phyloP scores from a whole-genome alignment of 1,140 invertebrate genomes.

The Phenacoccus solenopsis region DNA sequence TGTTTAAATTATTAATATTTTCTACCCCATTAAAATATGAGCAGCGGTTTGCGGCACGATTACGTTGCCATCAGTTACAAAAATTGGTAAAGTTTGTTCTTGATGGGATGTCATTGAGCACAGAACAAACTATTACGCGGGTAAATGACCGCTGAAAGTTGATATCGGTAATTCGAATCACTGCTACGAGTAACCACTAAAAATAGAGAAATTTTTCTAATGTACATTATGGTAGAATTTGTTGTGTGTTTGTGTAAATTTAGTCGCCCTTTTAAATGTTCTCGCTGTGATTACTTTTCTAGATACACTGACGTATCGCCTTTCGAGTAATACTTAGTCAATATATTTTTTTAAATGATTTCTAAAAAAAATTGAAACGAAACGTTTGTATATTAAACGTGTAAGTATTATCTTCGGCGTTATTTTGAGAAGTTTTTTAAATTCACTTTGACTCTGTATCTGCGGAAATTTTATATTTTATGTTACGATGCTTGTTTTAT shows the following conservation, averaged over 20 bases:
- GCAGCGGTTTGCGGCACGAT: too few relatives aligned
- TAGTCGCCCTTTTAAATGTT: constrained; percentile 15
- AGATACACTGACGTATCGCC: constrained; percentile 6
- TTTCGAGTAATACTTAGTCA: background rate
- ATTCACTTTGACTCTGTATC: background rate
- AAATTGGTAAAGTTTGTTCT: too few relatives aligned
- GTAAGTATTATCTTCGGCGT: background rate
- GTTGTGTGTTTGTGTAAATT: constrained; percentile 4
- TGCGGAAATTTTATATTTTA: background rate
- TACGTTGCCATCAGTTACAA: too few relatives aligned
- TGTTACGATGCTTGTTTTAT: constrained; percentile 2
- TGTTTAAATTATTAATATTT: too few relatives aligned
- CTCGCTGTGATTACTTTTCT: constrained; percentile 15
- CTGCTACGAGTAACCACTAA: too few relatives aligned
- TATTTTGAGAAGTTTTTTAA: background rate
- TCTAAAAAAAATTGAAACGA: background rate
- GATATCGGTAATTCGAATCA: too few relatives aligned
- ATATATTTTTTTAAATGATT: background rate
- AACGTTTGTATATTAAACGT: too few relatives aligned
- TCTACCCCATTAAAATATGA: too few relatives aligned
- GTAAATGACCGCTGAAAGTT: too few relatives aligned
- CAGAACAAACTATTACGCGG: too few relatives aligned
- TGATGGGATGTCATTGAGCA: too few relatives aligned
- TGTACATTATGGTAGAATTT: background rate
- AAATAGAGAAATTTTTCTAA: background rate